Percentiles rank a stretch among this genome's conserved stretches.
phyloP scores from a whole-genome alignment of 92 coral and sea anemone genomes.

The Palythoa grandis region DNA sequence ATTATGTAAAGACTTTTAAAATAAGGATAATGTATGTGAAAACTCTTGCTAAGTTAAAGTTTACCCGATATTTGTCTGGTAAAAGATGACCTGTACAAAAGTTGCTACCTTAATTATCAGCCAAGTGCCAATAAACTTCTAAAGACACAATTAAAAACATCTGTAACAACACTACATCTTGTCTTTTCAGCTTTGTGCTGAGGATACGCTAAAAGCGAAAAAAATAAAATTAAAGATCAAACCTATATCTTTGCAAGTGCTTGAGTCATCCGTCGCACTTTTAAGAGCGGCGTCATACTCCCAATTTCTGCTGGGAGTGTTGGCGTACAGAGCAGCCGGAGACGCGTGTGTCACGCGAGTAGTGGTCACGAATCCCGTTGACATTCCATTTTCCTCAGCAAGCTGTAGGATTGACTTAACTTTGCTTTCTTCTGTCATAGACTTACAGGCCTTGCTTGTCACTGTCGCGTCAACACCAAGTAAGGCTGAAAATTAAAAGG shows the following conservation, averaged over 20 bases:
- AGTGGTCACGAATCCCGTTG: conserved; percentile 88
- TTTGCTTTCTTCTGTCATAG: conserved; percentile 64
- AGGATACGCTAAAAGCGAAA: no score
- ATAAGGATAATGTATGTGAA: no score
- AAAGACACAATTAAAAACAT: no score
- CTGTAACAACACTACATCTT: no score
- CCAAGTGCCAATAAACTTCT: no score
- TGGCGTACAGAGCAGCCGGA: conserved; percentile 66
- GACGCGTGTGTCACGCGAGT: conserved; percentile 95
- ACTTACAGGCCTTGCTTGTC: conserved; percentile 59
- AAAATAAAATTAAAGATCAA: background rate
- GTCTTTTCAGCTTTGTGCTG: no score
- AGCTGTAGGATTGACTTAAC: conserved; percentile 77
- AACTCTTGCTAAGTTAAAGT: no score
- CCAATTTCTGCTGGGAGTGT: conserved; percentile 62
- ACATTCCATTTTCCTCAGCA: conserved; percentile 93
- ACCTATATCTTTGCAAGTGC: conserved; percentile 83
- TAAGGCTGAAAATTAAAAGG: conserved; percentile 54
- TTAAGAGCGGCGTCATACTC: conserved; percentile 64
- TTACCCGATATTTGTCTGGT: no score
- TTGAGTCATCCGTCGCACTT: conserved; percentile 69
- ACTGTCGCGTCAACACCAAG: conserved; percentile 78
- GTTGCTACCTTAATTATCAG: no score
- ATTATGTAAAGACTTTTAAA: no score
- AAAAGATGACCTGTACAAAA: no score